Evolutionary conservation across 2,113 vertebrate genomes (phyloP).

Genomic region (Plestiodon gilberti): DNA sequence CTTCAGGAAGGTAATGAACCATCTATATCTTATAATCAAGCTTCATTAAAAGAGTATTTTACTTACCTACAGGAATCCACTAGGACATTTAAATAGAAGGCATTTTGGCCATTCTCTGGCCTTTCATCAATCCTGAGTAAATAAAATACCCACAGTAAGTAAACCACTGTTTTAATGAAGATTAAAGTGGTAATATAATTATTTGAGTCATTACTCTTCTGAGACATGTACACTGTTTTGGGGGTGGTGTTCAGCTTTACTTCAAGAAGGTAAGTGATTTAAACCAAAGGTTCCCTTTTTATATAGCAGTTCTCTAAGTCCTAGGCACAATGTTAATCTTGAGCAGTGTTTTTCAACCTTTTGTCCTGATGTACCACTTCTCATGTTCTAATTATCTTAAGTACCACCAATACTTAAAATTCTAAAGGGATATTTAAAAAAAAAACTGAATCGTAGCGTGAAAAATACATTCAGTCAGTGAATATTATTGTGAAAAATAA

Average conservation of each 20-base stretch:
- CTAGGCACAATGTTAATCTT: neutral
- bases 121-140: constrained; percentile 77
- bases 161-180: constrained; percentile 78
- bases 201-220: constrained; percentile 46
- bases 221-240: constrained; percentile 17
- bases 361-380: too few species aligned
- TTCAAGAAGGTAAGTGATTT: neutral
- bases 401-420: too few species aligned
- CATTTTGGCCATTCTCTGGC: constrained; percentile 77
- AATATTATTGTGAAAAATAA: too few species aligned
- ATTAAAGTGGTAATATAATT: constrained; percentile 65
- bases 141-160: constrained; percentile 77
- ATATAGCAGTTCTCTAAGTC: neutral
- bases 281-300: neutral
- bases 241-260: neutral
- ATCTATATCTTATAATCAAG: constrained; percentile 62
- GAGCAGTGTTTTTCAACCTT: too few species aligned
- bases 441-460: too few species aligned
- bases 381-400: too few species aligned
- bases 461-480: too few species aligned
- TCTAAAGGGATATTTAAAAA: too few species aligned
- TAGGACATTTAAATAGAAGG: constrained; percentile 72
- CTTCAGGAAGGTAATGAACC: constrained; percentile 59
- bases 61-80: constrained; percentile 76
- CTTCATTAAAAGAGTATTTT: constrained; percentile 77